Conservation (phyloP, 2,113 vertebrate species). For the Lanius collurio region DNA sequence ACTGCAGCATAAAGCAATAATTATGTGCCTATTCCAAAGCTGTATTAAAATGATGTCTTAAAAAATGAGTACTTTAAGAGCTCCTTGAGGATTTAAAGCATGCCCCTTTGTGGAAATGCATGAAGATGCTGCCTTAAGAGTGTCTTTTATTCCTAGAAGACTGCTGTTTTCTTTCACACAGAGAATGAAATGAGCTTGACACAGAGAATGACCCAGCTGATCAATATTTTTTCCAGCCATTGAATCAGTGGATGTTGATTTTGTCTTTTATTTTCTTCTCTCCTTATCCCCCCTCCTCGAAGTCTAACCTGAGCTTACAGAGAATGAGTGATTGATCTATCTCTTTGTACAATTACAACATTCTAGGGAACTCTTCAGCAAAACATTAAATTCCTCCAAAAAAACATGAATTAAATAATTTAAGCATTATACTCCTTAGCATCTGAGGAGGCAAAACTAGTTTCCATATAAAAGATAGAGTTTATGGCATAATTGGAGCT, state of each 20-base stretch:
- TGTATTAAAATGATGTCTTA: conserved; percentile 4
- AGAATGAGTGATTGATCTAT: conserved; percentile 12
- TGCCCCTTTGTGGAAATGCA: neutral
- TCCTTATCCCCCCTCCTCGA: neutral
- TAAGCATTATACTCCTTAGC: neutral
- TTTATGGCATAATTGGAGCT: neutral
- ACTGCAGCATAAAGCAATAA: neutral
- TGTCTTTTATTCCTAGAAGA: conserved; percentile 31
- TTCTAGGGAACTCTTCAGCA: neutral
- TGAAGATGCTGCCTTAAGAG: conserved; percentile 28
- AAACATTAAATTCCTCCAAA: neutral
- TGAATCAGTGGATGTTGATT: conserved; percentile 29
- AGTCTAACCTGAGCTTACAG: neutral
- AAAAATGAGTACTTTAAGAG: neutral
- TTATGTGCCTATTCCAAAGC: neutral
- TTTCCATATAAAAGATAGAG: neutral
- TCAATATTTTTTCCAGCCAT: conserved; percentile 41
- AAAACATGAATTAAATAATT: neutral
- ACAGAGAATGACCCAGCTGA: conserved; percentile 14
- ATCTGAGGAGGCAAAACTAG: neutral
- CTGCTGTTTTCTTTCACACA: conserved; percentile 32
- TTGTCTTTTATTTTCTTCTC: conserved; percentile 32
- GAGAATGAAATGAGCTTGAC: conserved; percentile 30
- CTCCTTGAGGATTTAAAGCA: neutral
- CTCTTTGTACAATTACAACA: neutral